These are phyloP conservation scores for Nezara viridula DNA, from an alignment of 2,888 invertebrate species.

Conservation along the genomic window DNA sequence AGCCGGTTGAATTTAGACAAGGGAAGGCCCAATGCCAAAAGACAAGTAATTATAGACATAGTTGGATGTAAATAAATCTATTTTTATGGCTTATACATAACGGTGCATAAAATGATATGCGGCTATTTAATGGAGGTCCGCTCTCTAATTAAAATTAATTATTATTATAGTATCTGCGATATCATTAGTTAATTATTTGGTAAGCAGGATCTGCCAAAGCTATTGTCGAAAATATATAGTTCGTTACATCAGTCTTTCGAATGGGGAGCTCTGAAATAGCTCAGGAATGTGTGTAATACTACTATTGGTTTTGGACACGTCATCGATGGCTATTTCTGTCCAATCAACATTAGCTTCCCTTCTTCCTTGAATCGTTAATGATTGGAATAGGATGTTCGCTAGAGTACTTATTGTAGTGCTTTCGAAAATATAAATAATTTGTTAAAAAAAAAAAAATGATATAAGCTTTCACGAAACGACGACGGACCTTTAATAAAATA, in stretches of 20 bases:
- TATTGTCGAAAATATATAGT: not conserved
- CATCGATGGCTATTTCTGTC: not conserved
- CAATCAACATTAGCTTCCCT: not conserved
- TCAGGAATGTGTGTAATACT: conserved; percentile 10
- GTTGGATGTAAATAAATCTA: conserved; percentile 33
- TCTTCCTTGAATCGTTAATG: not conserved
- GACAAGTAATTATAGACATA: conserved; percentile 39
- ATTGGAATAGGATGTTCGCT: not conserved
- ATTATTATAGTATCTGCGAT: not conserved
- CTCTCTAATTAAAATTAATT: not conserved
- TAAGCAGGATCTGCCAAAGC: not conserved
- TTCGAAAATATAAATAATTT: not conserved
- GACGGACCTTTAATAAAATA: no score
- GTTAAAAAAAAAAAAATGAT: no score
- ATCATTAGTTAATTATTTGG: not conserved
- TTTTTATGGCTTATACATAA: conserved; percentile 5
- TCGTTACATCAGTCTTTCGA: not conserved
- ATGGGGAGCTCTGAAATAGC: not conserved
- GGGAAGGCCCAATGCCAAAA: conserved; percentile 37
- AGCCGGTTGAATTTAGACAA: conserved; percentile 39
- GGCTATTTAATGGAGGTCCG: not conserved
- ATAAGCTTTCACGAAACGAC: no score
- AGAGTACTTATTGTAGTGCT: no score
- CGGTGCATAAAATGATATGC: not conserved
- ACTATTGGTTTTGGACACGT: conserved; percentile 23